Evolutionary conservation across 2,797 vertebrate genomes (phyloP), one percentile per base, ranked within the genome.

Genomic region (Pseudochirops corinnae): DNA sequence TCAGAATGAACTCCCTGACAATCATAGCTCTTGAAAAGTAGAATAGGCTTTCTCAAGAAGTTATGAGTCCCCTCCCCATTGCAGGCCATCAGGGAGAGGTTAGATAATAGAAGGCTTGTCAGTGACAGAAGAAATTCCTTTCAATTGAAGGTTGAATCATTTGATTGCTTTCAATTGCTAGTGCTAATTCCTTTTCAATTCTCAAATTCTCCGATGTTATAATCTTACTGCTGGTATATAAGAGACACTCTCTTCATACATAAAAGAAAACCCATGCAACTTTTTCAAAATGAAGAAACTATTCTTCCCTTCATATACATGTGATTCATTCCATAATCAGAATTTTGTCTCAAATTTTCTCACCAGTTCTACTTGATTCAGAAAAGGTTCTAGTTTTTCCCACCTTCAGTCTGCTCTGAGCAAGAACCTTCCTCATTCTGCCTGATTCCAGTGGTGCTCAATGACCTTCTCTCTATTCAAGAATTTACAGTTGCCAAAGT

Each of bases 231-330:
- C 56, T 90, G 18, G 6, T 55, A 90, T 94, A 67, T 94, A 93
- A 96, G 95, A 93, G 97, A 97, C 92, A 67, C 97, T 55, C 56
- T 90, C 55, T 95, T 94, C 91, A 93, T 31, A 92, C 67, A 55
- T 94, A 91, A 97, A 91, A 67, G 50, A 91, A 1, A 91, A 60
- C 26, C n/a, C 46, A 96, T 50, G 96, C 93, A 91, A 93, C 90
- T 62, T 94, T 97, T 96, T 93, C 46, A 93, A 95, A 26, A 95
- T 56, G 50, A 94, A 91, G 74, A 93, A 91, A 56, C 55, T 92
- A 33, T 55, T 62, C 92, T 74, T 92, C 12, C 53, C 28, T 95
- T 12, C 55, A 56, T 55, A 56, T 29, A 87, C 60, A 90, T 28
- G 39, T 87, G 74, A 87, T 50, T 26, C 10, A 87, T 87, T 87